phyloP scores from a whole-genome alignment of 2,113 vertebrate species.

The Calypte anna region DNA sequence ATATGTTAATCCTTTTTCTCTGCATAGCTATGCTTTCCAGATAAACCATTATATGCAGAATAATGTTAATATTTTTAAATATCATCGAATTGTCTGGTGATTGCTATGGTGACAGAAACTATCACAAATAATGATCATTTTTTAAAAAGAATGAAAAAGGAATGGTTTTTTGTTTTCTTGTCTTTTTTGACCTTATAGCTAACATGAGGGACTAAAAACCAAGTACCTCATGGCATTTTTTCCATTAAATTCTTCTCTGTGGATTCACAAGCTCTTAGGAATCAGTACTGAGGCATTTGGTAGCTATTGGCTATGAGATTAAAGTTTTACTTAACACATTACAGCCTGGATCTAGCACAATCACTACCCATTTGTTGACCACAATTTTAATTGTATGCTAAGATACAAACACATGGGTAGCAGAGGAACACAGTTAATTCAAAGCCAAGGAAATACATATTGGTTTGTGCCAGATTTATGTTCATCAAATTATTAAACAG shows the following conservation, averaged over 20 bases:
- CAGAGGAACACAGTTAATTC: neutral
- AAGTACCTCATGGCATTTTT: neutral
- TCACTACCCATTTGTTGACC: neutral
- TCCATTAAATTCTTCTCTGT: neutral
- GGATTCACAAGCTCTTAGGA: neutral
- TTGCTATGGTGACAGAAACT: neutral
- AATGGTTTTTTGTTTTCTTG: neutral
- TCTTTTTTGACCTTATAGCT: neutral
- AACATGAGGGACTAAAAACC: neutral
- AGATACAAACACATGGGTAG: fast-evolving
- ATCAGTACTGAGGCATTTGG: neutral
- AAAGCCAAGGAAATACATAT: neutral
- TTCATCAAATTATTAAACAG: neutral
- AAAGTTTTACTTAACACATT: neutral
- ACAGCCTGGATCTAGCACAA: neutral
- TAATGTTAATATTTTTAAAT: neutral
- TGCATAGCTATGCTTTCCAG: neutral
- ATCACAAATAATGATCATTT: neutral
- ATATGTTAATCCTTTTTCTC: neutral
- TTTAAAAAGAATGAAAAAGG: neutral
- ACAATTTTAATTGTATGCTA: neutral
- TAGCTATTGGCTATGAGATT: neutral
- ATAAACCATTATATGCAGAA: neutral
- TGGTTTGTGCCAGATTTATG: neutral
- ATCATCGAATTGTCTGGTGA: neutral